Evolutionary conservation across 1,140 invertebrate genomes (phyloP).

Genomic region (Stegodyphus mimosarum): DNA sequence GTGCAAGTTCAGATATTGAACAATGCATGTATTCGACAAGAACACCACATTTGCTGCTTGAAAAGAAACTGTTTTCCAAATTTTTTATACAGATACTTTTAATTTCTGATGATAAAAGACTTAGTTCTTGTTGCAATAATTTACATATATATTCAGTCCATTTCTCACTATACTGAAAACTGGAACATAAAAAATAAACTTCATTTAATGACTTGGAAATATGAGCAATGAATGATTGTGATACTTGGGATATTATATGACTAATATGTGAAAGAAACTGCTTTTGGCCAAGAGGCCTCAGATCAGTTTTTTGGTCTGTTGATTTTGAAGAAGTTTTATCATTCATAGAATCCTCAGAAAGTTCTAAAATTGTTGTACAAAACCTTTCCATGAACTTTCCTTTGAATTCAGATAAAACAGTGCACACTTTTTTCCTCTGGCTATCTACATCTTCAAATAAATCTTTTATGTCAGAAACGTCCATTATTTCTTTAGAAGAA

Average conservation of each 20-base stretch:
- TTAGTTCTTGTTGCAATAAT: conserved; percentile 43
- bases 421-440: conserved; percentile 6
- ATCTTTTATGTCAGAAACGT: conserved; percentile 5
- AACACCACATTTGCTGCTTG: conserved; percentile 50
- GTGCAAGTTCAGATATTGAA: conserved; percentile 43
- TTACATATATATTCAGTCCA: conserved; percentile 51
- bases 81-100: conserved; percentile 48
- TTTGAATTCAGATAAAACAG: conserved; percentile 31
- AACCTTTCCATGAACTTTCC: conserved; percentile 48
- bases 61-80: conserved; percentile 25
- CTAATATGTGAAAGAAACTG: conserved; percentile 51
- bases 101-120: conserved; percentile 49
- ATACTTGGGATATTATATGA: conserved; percentile 53
- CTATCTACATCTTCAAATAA: conserved; percentile 43
- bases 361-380: conserved; percentile 44
- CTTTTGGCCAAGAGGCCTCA: conserved; percentile 45
- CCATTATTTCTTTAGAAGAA: neutral
- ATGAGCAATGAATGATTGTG: conserved; percentile 44
- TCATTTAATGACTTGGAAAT: conserved; percentile 52
- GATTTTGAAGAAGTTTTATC: conserved; percentile 18
- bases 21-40: conserved; percentile 53
- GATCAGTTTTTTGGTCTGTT: conserved; percentile 13
- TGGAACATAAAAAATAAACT: conserved; percentile 49
- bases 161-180: conserved; percentile 44
- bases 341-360: conserved; percentile 33